Evolutionary conservation across 2,797 vertebrate species (phyloP), one percentile per base, ranked within the genome.

Genomic region (Acanthiza pusilla): DNA sequence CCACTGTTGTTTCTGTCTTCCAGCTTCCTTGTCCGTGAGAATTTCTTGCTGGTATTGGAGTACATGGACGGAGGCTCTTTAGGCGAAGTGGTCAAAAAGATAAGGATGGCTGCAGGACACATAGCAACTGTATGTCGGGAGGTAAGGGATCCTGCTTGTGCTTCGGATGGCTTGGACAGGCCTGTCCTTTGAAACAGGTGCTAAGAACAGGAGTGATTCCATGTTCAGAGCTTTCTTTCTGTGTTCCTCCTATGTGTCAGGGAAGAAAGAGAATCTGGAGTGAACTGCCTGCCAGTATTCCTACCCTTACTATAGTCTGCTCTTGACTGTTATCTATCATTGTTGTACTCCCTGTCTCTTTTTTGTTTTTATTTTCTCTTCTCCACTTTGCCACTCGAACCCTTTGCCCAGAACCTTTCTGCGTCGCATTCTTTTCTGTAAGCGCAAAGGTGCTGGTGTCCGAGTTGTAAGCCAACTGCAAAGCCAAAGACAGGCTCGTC

Each of bases 31-130:
- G 99, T 99, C 5, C 98, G 98, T 54, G 99, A 99, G 83, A 98
- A 99, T 94, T 97, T 99, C 43, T 99, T 98, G 99, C 99, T 99
- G 81, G 99, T 99, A 91, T 99, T 99, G 99, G 99, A 99, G 82
- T 99, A 99, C 95, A 97, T 99, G 98, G 99, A 99, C 5, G 99
- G 99, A 48, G 99, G 99, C 75, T 99, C 99, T 11, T 96, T 99
- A 95, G 99, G 98, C 6, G 98, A 99, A 61, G 98, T 99, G 50
- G 98, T 99, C 89, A 99, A 98, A 3, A 98, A 99, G 97, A 99
- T 98, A 23, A 99, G 98, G 93, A 99, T 99, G 99, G 98, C 99
- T 43, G 98, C 99, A 97, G 99, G 99, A 85, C 99, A 99, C 98
- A 99, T 99, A 65, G 99, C 99, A 89, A 98, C 99, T 36, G 99